These are phyloP conservation scores for Marmota flaviventris DNA, from an alignment of 2,113 vertebrate genomes.

Conservation along the genomic window DNA sequence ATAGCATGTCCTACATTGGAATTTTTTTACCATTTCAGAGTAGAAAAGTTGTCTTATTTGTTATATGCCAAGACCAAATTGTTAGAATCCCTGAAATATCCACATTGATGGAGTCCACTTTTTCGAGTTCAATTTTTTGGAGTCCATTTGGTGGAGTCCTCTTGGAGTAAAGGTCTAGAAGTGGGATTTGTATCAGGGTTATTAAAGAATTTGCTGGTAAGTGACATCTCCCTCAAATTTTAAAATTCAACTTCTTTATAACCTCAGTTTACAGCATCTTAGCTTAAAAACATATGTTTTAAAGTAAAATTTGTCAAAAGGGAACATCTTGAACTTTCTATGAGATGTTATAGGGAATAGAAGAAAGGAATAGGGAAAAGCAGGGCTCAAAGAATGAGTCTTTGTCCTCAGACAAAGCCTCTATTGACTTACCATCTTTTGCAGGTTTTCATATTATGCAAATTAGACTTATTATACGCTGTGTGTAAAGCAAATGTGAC, in stretches of 20 bases:
- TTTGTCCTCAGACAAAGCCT: neutral
- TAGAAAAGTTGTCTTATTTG: neutral
- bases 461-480: neutral
- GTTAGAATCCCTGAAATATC: neutral
- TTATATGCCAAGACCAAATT: neutral
- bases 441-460: neutral
- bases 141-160: too few relatives aligned
- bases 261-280: neutral
- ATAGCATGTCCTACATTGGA: neutral
- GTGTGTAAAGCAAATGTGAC: neutral
- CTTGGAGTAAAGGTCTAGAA: neutral
- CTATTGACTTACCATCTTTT: neutral
- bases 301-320: neutral
- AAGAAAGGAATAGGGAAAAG: neutral
- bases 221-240: neutral
- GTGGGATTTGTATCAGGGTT: neutral
- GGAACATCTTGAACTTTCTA: neutral
- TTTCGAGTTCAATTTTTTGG: too few relatives aligned
- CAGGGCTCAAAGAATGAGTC: neutral
- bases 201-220: constrained; percentile 6
- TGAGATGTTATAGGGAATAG: too few relatives aligned
- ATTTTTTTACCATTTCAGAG: neutral
- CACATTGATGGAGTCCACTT: too few relatives aligned
- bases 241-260: neutral
- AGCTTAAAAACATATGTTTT: neutral